These are phyloP conservation scores for Iguana delicatissima DNA, from an alignment of 2,797 vertebrate genomes.

Conservation along the genomic window DNA sequence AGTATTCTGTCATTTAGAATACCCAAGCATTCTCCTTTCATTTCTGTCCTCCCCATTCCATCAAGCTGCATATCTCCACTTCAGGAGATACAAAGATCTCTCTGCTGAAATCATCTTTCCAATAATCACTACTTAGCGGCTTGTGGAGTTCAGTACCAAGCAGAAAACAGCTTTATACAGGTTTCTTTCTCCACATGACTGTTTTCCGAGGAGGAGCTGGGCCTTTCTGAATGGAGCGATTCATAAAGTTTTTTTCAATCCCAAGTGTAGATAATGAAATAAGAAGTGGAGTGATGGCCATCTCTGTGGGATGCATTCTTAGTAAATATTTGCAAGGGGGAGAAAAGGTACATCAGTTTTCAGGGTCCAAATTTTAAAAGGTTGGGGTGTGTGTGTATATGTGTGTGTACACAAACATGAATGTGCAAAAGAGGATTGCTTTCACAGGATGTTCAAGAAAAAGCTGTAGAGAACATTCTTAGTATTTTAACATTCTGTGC, in stretches of 20 bases:
- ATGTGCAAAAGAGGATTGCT: neutral
- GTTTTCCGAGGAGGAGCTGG: neutral
- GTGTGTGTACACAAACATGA: neutral
- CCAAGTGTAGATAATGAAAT: neutral
- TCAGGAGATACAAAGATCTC: neutral
- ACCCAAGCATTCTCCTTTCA: neutral
- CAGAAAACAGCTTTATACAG: neutral
- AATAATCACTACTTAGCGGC: neutral
- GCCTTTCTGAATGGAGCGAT: neutral
- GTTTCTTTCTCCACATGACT: neutral
- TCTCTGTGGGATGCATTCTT: neutral
- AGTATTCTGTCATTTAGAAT: neutral
- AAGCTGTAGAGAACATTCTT: neutral
- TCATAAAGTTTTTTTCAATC: neutral
- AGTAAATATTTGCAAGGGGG: neutral
- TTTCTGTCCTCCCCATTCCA: neutral
- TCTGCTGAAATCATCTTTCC: neutral
- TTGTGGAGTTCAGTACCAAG: neutral
- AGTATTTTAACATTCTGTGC: neutral
- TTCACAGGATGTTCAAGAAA: conserved; percentile 10
- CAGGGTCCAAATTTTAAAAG: neutral
- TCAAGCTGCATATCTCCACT: neutral
- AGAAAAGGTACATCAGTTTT: accelerated
- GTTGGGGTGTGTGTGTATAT: too few species aligned
- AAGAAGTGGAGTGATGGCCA: neutral